phyloP scores from a whole-genome alignment of 2,888 invertebrate genomes.

The Salpingus planirostris region DNA sequence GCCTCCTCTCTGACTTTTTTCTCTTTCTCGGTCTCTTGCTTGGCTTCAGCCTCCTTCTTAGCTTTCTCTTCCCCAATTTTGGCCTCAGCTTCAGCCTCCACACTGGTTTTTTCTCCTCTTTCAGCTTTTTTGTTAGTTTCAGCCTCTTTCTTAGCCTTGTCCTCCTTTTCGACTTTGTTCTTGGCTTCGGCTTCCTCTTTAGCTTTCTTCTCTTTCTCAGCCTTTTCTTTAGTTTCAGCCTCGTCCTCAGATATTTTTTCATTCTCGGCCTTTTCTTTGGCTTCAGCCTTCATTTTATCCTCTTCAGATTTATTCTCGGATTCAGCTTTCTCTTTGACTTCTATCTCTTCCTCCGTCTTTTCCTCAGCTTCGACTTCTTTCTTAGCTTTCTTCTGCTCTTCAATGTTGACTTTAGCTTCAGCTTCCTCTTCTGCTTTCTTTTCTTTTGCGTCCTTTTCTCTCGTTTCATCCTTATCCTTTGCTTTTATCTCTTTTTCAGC shows the following conservation, averaged over 20 bases:
- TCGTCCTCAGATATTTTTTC: constrained; percentile 22
- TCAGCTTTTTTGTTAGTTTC: constrained; percentile 8
- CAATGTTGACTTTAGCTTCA: not conserved
- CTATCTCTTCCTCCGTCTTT: constrained; percentile 9
- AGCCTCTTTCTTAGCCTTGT: constrained; percentile 13
- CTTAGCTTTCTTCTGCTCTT: not conserved
- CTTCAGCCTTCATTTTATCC: constrained; percentile 24
- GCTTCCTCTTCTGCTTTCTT: not conserved
- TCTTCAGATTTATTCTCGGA: constrained; percentile 32
- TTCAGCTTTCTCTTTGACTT: constrained; percentile 6
- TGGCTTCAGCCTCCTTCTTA: constrained; percentile 13
- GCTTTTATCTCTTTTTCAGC: constrained; percentile 5
- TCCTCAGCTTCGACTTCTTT: constrained; percentile 1
- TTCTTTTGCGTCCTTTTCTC: constrained; percentile 4
- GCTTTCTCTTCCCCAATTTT: constrained; percentile 15
- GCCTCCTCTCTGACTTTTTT: constrained; percentile 12
- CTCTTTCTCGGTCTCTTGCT: constrained; percentile 10
- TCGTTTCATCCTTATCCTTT: constrained; percentile 2
- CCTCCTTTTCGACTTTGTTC: constrained; percentile 14
- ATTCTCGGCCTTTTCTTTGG: constrained; percentile 19
- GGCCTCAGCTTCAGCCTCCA: constrained; percentile 17
- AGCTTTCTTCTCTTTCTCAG: constrained; percentile 10
- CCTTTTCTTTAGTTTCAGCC: constrained; percentile 16
- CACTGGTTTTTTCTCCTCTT: constrained; percentile 15
- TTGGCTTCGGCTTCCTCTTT: constrained; percentile 15